Evolutionary conservation across 2,888 invertebrate genomes (phyloP), one percentile per base, ranked within the genome.

Genomic region (Sinodicranocentrus sp.): DNA sequence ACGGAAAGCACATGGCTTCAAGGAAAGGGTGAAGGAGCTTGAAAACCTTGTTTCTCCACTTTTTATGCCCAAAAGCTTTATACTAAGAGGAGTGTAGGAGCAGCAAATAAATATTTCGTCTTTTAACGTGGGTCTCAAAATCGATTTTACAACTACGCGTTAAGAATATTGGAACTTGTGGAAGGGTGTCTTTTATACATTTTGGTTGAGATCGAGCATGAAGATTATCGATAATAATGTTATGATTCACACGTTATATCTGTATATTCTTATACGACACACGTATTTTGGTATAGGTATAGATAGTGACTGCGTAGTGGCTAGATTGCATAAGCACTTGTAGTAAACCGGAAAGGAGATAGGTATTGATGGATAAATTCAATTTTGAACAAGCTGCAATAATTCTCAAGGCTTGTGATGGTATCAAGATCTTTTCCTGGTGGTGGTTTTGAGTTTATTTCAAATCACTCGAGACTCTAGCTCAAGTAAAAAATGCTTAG

Each of bases 1-100:
- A 71, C 21, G 25, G 25, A 17, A 26, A 44, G 59, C 26, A 61
- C 48, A 52, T 19, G 17, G 26, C n/a, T 25, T 19, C 15, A 57
- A 57, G 57, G 23, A 5, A 19, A 2, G 57, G 57, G 5, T 2
- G 43, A 72, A 72, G 44, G 10, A 54, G 52, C 54, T 54, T 57
- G 28, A 28, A 19, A 63, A 59, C 10, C 75, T 63, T 48, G 75
- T 28, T 61, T 43, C n/a, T 23, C 75, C 17, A 44, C 75, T 75
- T 75, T 75, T 63, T 48, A 48, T 63, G 48, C 75, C 75, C 75
- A 63, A 52, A 28, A 75, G 75, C 75, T 43, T 39, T 23, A 43
- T 63, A 33, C 13, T 6, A 61, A 5, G 26, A 6, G 33, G n/a
- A n/a, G n/a, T n/a, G 19, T 54, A n/a, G n/a, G 17, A n/a, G n/a